Base-by-base conservation (phyloP, 2,797 vertebrate species). In the Anniella stebbinsi region DNA sequence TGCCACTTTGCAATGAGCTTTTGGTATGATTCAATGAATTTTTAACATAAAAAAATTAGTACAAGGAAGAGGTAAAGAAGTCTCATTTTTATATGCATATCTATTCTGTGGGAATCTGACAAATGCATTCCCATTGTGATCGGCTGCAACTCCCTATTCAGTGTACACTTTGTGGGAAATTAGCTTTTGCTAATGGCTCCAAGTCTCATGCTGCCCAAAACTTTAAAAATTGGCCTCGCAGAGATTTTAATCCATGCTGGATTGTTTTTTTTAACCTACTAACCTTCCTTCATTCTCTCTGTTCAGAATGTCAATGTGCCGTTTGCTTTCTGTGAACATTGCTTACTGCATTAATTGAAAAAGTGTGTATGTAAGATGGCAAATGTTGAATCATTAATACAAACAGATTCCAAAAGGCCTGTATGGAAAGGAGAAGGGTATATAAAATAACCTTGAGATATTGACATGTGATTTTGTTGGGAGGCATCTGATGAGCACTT, bases 391-490 rank as follows among this genome's bases (percentile, higher is more conserved):
- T 78, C 80, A 7, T 66, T 89, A 83, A 63, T n/a, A 72, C 45
- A 66, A 63, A 6, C 1, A 33, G 63, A 3, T 88, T 93, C 73
- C 36, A 80, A 83, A 87, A 92, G 5, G 81, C 41, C 48, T 94
- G 60, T 90, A 69, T 69, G 88, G 89, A 89, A 72, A 1, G 17
- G 45, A 45, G 72, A 12, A 12, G 82, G 66, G 1, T 80, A 23
- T 6, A 36, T 77, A 80, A 83, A 33, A 76, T 87, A 45, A 88
- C 72, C 36, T 66, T 84, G 11, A 80, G 86, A 77, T 76, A 36
- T 77, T 92, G 48, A 36, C 18, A 60, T 23, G 17, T 57, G 10
- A 23, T 41, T 30, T 38, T n/a, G 72, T 88, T 30, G 66, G 38
- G 57, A 38, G 18, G 17, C 41, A 82, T 45, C 25, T 60, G 28